Conservation (phyloP, 1,140 invertebrate species). For the Trichonephila inaurata region DNA sequence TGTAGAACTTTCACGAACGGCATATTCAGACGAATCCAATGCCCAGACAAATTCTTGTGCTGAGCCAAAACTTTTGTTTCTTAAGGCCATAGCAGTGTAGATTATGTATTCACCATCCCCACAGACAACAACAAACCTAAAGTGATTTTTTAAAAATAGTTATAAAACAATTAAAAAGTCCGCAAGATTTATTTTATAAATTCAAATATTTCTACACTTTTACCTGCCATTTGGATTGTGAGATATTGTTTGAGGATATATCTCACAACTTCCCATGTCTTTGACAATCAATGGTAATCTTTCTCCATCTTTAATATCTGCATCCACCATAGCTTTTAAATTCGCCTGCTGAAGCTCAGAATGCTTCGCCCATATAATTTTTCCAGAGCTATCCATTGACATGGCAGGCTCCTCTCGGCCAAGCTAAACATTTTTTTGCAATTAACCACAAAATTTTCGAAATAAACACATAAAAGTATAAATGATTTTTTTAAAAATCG, state of each 20-base stretch:
- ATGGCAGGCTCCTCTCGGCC: slow-evolving; percentile 99
- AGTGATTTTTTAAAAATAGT: slow-evolving; percentile 26
- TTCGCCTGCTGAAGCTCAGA: slow-evolving; percentile 99
- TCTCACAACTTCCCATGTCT: slow-evolving; percentile 99
- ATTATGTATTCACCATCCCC: slow-evolving; percentile 99
- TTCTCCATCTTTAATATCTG: slow-evolving; percentile 94
- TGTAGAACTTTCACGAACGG: slow-evolving; percentile 93
- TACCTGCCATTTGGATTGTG: slow-evolving; percentile 98
- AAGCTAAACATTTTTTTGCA: slow-evolving; percentile 82
- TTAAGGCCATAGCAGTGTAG: slow-evolving; percentile 98
- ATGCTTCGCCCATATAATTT: slow-evolving; percentile 99
- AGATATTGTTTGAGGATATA: slow-evolving; percentile 98
- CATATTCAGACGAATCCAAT: slow-evolving; percentile 96
- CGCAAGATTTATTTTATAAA: no score
- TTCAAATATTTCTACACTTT: background rate
- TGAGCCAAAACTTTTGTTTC: slow-evolving; percentile 99
- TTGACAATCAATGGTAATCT: slow-evolving; percentile 95
- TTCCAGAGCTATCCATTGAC: slow-evolving; percentile 98
- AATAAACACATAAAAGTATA: background rate
- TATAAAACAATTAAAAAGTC: background rate
- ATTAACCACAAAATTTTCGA: background rate
- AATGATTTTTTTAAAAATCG: background rate
- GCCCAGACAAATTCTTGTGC: slow-evolving; percentile 99
- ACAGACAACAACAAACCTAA: slow-evolving; percentile 96
- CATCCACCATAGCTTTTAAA: slow-evolving; percentile 85